Evolutionary conservation across 2,113 vertebrate genomes (phyloP), one percentile per base, ranked within the genome.

Genomic region (Gymnogyps californianus): DNA sequence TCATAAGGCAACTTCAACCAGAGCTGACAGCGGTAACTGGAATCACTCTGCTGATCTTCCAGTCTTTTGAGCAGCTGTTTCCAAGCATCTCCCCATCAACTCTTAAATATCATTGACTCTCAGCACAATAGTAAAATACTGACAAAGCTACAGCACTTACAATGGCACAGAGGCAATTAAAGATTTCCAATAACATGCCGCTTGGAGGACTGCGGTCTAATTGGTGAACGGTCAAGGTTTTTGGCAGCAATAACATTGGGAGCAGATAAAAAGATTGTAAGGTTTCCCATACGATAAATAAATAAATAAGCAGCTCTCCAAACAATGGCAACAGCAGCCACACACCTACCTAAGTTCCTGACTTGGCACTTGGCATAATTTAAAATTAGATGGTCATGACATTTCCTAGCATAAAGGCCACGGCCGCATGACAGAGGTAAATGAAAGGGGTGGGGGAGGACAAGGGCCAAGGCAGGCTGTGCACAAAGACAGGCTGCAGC

Each of bases 261-360:
- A 77, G 20, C 79, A 83, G 88, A 85, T 72, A 89, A 90, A 91
- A 87, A 72, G 47, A 46, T 21, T 89, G 70, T 62, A 69, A 82
- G 46, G 59, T 24, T 89, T 85, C 67, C 71, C 24, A 6, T 26
- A 52, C 0, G 2, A 88, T 34, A 94, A 76, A 92, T 40, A 96
- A 95, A 92, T 54, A 96, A 87, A 85, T 20, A 82, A 85, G 61
- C 74, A 94, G 86, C 75, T 74, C 83, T 87, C 32, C 75, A 51
- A 76, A 87, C 66, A 93, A 77, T 6, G 34, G 86, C 91, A 87
- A 44, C 52, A 59, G 84, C 84, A 87, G 61, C 84, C 52, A 18
- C 49, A 22, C 71, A 66, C 51, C 82, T 46, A 29, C 29, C 46
- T 2, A 44, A 47, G 26, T 3, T 78, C 88, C 72, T 76, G 77